phyloP scores from a whole-genome alignment of 2,888 invertebrate genomes.

The Lithodes maja region DNA sequence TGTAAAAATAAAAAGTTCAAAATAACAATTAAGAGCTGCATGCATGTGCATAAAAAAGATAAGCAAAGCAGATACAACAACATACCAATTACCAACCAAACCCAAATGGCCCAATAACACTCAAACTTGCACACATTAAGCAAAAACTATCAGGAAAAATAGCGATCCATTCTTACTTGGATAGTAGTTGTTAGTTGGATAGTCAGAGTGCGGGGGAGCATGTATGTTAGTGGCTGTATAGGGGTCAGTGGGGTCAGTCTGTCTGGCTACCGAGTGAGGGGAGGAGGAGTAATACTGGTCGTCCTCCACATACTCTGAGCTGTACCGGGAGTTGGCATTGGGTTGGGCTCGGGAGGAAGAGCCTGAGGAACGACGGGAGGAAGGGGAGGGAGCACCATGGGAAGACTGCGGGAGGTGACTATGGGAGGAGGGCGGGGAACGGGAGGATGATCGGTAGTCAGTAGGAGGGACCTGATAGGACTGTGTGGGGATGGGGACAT shows the following conservation, averaged over 20 bases:
- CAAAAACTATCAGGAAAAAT: slow-evolving; percentile 7
- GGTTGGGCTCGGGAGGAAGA: too few species aligned
- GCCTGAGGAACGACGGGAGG: slow-evolving; percentile 2
- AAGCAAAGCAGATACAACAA: neutral
- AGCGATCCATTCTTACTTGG: slow-evolving; percentile 53
- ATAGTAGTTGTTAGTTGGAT: slow-evolving; percentile 60
- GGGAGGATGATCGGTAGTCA: neutral
- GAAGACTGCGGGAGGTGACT: slow-evolving; percentile 26
- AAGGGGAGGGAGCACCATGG: slow-evolving; percentile 19
- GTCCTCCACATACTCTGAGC: slow-evolving; percentile 49
- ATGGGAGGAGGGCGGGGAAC: neutral
- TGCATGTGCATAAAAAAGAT: neutral
- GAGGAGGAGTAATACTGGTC: slow-evolving; percentile 36
- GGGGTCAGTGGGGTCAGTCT: slow-evolving; percentile 44
- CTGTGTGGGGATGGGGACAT: neutral
- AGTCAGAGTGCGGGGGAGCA: slow-evolving; percentile 41
- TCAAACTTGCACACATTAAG: too few species aligned
- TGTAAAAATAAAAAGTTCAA: too few species aligned
- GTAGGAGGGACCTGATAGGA: neutral
- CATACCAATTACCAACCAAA: neutral
- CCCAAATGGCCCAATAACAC: too few species aligned
- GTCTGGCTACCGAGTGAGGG: slow-evolving; percentile 12
- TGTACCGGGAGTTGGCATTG: too few species aligned
- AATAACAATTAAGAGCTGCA: too few species aligned
- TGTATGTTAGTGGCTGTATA: slow-evolving; percentile 58